Conservation (phyloP, 2,888 invertebrate species). For the Macrosiphum euphorbiae region DNA sequence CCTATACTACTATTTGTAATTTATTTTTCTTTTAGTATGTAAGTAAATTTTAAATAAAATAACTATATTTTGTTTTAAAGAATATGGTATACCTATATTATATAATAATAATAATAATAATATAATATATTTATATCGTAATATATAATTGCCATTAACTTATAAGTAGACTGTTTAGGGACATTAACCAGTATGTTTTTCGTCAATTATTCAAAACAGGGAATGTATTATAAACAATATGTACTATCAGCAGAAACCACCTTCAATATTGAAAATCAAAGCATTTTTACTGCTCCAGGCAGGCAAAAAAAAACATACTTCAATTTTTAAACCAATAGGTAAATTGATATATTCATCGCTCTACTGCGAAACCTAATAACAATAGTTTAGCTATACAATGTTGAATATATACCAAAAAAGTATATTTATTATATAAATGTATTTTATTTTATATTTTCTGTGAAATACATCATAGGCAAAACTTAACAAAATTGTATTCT, state of each 20-base stretch:
- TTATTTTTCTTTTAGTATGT: neutral
- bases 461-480: neutral
- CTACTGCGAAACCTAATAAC: neutral
- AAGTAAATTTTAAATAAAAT: too few relatives aligned
- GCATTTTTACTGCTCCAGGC: too few relatives aligned
- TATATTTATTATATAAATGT: neutral
- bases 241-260: too few relatives aligned
- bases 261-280: too few relatives aligned
- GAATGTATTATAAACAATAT: neutral
- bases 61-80: neutral
- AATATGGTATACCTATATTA: neutral
- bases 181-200: neutral
- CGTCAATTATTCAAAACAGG: neutral
- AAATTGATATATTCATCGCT: neutral
- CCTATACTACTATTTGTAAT: neutral
- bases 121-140: neutral
- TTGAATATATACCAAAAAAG: neutral
- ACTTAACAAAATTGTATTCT: neutral
- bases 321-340: neutral
- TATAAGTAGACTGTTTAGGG: neutral
- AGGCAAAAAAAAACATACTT: neutral
- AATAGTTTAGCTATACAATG: neutral
- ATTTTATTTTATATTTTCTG: neutral
- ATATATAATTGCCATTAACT: neutral
- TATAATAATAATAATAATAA: neutral